These are phyloP conservation scores for Drosophila anomalata DNA, from an alignment of 2,888 invertebrate genomes.

Conservation along the genomic window DNA sequence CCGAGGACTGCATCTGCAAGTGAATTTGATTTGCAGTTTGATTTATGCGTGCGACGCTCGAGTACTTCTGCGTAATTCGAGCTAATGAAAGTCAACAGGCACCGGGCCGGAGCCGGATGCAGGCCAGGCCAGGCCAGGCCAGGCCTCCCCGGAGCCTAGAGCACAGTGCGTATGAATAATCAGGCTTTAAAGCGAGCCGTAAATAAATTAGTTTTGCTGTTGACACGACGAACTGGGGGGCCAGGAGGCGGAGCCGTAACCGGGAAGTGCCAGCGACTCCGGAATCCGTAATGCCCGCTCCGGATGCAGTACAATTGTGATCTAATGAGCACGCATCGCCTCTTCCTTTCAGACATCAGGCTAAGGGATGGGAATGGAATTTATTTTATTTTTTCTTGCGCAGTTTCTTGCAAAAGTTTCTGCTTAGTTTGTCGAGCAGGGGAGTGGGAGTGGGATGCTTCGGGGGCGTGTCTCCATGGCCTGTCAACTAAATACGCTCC, in stretches of 20 bases:
- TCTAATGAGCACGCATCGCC: constrained; percentile 58
- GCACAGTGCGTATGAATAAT: constrained; percentile 64
- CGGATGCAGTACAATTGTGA: constrained; percentile 52
- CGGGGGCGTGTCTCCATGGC: constrained; percentile 13
- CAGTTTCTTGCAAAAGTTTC: constrained; percentile 46
- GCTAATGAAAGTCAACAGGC: constrained; percentile 70
- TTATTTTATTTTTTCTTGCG: constrained; percentile 23
- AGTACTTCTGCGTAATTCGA: constrained; percentile 63
- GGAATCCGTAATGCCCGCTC: constrained; percentile 25
- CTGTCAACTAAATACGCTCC: constrained; percentile 39
- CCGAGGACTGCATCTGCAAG: constrained; percentile 54
- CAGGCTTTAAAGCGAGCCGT: constrained; percentile 49
- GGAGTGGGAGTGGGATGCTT: background rate
- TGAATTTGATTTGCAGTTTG: constrained; percentile 63
- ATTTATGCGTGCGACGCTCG: constrained; percentile 59
- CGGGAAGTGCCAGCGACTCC: constrained; percentile 30
- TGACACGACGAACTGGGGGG: constrained; percentile 58
- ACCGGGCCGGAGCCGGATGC: constrained; percentile 5
- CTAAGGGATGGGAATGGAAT: constrained; percentile 7
- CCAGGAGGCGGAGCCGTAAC: constrained; percentile 1
- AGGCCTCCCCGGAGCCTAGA: background rate
- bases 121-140: too few species aligned
- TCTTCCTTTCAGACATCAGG: background rate
- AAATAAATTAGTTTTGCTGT: constrained; percentile 71
- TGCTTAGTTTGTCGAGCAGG: constrained; percentile 4